A percentile compares a stretch with the other conserved stretches of the same genome.
Conservation (phyloP, 2,797 vertebrate species). For the Taeniopygia guttata region DNA sequence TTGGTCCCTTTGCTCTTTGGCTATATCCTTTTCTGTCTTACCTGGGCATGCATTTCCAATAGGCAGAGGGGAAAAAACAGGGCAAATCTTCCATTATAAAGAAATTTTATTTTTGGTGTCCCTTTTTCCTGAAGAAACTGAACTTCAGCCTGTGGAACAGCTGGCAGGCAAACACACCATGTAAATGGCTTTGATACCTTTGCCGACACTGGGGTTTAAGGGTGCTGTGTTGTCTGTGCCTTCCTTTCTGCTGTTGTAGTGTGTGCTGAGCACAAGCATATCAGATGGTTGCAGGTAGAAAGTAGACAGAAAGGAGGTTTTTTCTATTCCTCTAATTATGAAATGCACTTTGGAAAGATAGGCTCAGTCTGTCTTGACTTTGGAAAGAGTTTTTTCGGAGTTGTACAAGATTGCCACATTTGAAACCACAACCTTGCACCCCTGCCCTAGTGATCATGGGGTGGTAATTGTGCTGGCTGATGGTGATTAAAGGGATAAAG, state of each 20-base stretch:
- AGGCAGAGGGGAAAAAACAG: neutral
- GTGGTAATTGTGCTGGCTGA: neutral
- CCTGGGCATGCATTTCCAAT: neutral
- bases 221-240: neutral
- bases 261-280: neutral
- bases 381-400: neutral
- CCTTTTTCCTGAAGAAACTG: neutral
- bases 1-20: neutral
- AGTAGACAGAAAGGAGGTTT: neutral
- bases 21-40: neutral
- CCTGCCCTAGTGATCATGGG: neutral
- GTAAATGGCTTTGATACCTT: neutral
- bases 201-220: neutral
- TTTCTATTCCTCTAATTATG: neutral
- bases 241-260: neutral
- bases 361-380: neutral
- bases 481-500: neutral
- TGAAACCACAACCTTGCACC: neutral
- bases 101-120: neutral
- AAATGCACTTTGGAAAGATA: neutral
- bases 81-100: neutral
- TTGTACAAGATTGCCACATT: fast-evolving
- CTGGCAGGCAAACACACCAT: neutral
- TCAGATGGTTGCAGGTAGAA: neutral
- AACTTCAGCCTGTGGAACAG: neutral